Evolutionary conservation across 2,797 vertebrate genomes (phyloP).

Genomic region (Pangasius mekongensis): DNA sequence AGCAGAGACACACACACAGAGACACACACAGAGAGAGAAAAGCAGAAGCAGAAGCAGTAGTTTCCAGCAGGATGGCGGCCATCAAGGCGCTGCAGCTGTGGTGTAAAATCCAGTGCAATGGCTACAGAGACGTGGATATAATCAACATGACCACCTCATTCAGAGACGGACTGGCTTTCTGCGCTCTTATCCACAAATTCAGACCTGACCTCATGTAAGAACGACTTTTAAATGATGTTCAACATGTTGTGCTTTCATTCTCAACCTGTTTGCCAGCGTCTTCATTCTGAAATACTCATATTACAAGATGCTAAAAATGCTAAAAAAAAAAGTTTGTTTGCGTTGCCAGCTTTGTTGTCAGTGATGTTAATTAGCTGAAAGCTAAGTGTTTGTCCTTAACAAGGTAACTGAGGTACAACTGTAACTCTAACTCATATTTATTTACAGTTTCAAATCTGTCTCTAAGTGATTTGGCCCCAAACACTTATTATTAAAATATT

Average conservation of each 20-base stretch:
- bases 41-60: no score
- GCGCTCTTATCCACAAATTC: constrained; percentile 92
- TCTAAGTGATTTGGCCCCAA: background rate
- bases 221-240: background rate
- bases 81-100: constrained; percentile 91
- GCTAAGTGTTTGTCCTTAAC: background rate
- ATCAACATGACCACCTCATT: constrained; percentile 98
- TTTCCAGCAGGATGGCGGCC: constrained; percentile 81
- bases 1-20: background rate
- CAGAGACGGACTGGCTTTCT: constrained; percentile 93
- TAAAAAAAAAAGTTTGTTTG: background rate
- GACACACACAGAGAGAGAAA: background rate
- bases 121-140: constrained; percentile 87
- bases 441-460: background rate
- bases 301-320: no score
- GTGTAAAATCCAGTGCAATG: constrained; percentile 89
- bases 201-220: constrained; percentile 95
- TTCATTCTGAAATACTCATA: no score
- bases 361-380: background rate
- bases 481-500: background rate
- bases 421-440: background rate
- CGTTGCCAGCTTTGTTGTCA: background rate
- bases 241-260: background rate
- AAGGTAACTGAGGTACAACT: background rate
- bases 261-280: background rate